phyloP scores from a whole-genome alignment of 2,888 invertebrate species.

The Micoletzkya japonica region DNA sequence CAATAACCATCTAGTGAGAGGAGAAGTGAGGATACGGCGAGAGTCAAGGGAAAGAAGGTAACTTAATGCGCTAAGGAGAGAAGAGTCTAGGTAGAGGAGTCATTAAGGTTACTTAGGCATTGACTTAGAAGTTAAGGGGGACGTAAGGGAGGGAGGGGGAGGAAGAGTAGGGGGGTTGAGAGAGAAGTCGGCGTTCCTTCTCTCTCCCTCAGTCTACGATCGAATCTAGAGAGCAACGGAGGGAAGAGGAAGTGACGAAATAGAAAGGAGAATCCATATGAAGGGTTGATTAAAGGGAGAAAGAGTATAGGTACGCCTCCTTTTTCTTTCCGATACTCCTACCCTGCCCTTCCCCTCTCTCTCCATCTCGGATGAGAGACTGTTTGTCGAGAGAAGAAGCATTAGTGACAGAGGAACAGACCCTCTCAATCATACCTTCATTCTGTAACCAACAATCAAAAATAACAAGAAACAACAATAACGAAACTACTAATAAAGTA shows the following conservation, averaged over 20 bases:
- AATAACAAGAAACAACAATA: neutral
- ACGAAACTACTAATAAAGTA: neutral
- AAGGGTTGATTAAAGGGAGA: neutral
- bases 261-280: too few relatives aligned
- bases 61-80: neutral
- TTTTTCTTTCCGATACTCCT: constrained; percentile 14
- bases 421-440: neutral
- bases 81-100: neutral
- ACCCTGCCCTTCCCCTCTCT: too few relatives aligned
- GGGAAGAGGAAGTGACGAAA: too few relatives aligned
- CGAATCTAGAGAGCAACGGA: too few relatives aligned
- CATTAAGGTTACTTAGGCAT: neutral
- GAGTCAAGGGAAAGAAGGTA: neutral
- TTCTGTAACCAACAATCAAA: neutral
- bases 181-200: too few relatives aligned
- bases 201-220: too few relatives aligned
- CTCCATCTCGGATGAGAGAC: too few relatives aligned
- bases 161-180: too few relatives aligned
- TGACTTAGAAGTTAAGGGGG: neutral
- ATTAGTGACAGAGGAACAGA: neutral
- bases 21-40: neutral
- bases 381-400: neutral
- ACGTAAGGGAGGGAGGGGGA: too few relatives aligned
- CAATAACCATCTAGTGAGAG: neutral
- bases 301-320: neutral